Evolutionary conservation across 2,113 vertebrate genomes (phyloP).

Genomic region (Malurus melanocephalus): DNA sequence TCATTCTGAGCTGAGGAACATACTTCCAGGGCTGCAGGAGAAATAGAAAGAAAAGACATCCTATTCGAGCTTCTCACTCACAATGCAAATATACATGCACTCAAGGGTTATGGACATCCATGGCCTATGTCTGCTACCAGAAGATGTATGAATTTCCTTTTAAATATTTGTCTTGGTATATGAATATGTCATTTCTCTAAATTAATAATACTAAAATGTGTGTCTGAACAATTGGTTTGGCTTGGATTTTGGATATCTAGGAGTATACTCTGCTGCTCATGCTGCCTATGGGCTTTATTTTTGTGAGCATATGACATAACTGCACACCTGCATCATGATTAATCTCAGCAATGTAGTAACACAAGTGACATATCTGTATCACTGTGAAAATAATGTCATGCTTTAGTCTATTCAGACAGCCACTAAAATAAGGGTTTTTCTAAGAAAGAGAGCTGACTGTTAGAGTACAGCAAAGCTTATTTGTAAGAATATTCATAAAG

Average conservation of each 20-base stretch:
- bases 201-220: background rate
- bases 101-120: rapidly evolving
- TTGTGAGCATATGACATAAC: background rate
- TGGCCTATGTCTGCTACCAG: background rate
- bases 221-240: background rate
- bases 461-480: rapidly evolving
- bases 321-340: background rate
- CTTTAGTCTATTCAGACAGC: background rate
- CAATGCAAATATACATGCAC: background rate
- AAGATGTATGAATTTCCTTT: background rate
- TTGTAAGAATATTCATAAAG: background rate
- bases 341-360: background rate
- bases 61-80: background rate
- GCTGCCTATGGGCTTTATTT: background rate
- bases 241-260: background rate
- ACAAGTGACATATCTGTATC: background rate
- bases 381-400: background rate
- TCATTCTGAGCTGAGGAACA: constrained; percentile 25
- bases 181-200: background rate
- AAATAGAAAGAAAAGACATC: background rate
- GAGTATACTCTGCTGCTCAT: background rate
- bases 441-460: background rate
- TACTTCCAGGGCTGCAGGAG: background rate
- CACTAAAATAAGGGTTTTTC: background rate
- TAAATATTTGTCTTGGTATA: background rate